Percentiles rank a stretch among this genome's conserved stretches.
phyloP scores from a whole-genome alignment of 2,888 invertebrate genomes.

The Lochmaea capreae region DNA sequence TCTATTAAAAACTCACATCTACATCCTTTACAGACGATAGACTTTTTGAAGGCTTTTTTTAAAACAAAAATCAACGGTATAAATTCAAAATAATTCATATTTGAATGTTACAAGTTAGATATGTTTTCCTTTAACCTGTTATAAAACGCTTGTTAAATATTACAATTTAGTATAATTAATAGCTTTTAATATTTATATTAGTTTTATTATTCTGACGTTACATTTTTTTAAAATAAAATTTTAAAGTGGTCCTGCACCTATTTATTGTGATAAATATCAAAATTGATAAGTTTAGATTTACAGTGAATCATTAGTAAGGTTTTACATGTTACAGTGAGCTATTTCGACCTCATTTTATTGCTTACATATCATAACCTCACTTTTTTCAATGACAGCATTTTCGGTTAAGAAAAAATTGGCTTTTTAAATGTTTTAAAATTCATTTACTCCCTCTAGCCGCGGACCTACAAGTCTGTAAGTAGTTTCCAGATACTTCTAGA shows the following conservation, averaged over 20 bases:
- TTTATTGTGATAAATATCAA: conserved; percentile 16
- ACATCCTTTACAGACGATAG: conserved; percentile 5
- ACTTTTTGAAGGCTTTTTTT: conserved; percentile 9
- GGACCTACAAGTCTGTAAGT: too few species aligned
- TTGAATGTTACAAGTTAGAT: background rate
- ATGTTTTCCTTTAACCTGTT: conserved; percentile 14
- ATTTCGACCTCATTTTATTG: too few species aligned
- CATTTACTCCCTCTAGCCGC: too few species aligned
- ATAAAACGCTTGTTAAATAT: conserved; percentile 28
- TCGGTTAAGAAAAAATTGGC: too few species aligned
- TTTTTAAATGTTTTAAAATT: too few species aligned
- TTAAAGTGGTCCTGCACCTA: conserved; percentile 37
- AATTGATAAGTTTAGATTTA: conserved; percentile 14
- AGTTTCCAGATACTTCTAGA: too few species aligned
- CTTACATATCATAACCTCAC: too few species aligned
- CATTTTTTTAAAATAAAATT: conserved; percentile 11
- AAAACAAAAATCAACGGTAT: background rate
- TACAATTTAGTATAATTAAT: conserved; percentile 41
- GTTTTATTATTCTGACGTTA: conserved; percentile 27
- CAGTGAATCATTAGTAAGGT: background rate
- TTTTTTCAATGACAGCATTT: too few species aligned
- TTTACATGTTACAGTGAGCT: too few species aligned
- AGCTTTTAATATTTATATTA: conserved; percentile 36
- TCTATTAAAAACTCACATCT: conserved; percentile 16
- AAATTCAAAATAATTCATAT: background rate